Base-by-base conservation (phyloP, 92 coral and sea anemone species). In the Blastomussa wellsi region DNA sequence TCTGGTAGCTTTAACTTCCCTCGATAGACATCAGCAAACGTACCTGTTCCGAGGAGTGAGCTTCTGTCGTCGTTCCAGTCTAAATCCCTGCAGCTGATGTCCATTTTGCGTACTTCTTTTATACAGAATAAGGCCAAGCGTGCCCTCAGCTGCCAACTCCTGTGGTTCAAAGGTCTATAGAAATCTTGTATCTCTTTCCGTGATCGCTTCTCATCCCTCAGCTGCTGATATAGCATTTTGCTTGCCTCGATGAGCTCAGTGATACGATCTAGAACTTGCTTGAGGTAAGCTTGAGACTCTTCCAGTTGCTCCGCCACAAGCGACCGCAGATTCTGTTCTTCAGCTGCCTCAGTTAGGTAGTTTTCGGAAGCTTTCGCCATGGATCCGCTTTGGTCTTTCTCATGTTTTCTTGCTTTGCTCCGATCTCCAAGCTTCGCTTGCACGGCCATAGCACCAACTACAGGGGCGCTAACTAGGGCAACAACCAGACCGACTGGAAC, bases 1-100 rank as follows among this genome's bases (percentile, higher is more conserved):
- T 38, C 22, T 38, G n/a, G 76, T 29, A 7, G 2, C n/a, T 4
- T 35, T 5, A 69, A 17, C 26, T 19, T 87, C 44, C 91, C 94
- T 35, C 53, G 73, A 78, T 91, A 88, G 15, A 91, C 91, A 48
- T 7, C 3, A n/a, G 89, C 79, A 84, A 79, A 91, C 1, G 70
- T 72, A 36, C 89, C 91, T 5, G 6, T 55, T 55, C 64, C 64
- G 4, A 55, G n/a, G 8, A 4, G 26, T 22, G 26, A 55, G 10
- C n/a, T 15, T 16, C 0, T 11, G 29, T 80, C 66, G 35, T 91
- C 89, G 20, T 88, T 69, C 89, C 94, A 91, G 0, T 74, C 87
- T 15, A 88, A 59, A 44, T 44, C 49, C 12, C 49, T 44, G 12
- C 49, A 44, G 11, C 49, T 44, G 49, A 44, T 44, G 49, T 44